Conservation (phyloP, 2,113 vertebrate species). For the Datnioides undecimradiatus region DNA sequence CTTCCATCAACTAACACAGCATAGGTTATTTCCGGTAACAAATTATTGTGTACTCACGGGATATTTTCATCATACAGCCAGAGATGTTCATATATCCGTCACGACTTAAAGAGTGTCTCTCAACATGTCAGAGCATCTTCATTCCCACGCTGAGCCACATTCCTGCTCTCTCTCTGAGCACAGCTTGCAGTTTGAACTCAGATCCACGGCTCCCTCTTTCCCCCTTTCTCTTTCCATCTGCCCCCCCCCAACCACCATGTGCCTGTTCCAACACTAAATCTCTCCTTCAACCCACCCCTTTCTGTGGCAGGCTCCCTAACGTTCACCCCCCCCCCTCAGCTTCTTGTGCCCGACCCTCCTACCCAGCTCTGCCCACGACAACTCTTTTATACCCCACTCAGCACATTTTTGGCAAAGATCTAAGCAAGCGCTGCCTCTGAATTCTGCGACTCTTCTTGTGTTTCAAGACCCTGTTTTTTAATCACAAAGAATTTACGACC, state of each 20-base stretch:
- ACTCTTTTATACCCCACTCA: conserved; percentile 65
- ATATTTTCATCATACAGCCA: conserved; percentile 80
- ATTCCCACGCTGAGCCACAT: conserved; percentile 76
- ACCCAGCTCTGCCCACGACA: conserved; percentile 73
- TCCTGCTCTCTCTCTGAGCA: conserved; percentile 68
- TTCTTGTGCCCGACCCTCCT: conserved; percentile 65
- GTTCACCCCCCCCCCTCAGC: conserved; percentile 42
- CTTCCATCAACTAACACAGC: conserved; percentile 5
- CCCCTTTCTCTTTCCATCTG: conserved; percentile 66
- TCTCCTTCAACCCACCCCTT: conserved; percentile 75
- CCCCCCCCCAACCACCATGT: conserved; percentile 69
- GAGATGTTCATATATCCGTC: conserved; percentile 60
- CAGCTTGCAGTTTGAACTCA: conserved; percentile 71
- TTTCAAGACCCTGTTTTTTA: conserved; percentile 25
- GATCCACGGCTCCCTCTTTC: conserved; percentile 51
- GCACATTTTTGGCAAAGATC: conserved; percentile 73
- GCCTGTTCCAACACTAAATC: conserved; percentile 69
- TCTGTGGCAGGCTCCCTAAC: conserved; percentile 56
- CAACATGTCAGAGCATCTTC: conserved; percentile 75
- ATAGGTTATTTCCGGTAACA: conserved; percentile 4
- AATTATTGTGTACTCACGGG: conserved; percentile 78
- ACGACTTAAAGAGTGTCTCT: conserved; percentile 53
- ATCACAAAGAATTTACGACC: background rate
- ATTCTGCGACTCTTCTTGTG: conserved; percentile 24
- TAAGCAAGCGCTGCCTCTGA: conserved; percentile 14